Base-by-base conservation (phyloP, 2,113 vertebrate genomes). In the Marcusenius ussheri region DNA sequence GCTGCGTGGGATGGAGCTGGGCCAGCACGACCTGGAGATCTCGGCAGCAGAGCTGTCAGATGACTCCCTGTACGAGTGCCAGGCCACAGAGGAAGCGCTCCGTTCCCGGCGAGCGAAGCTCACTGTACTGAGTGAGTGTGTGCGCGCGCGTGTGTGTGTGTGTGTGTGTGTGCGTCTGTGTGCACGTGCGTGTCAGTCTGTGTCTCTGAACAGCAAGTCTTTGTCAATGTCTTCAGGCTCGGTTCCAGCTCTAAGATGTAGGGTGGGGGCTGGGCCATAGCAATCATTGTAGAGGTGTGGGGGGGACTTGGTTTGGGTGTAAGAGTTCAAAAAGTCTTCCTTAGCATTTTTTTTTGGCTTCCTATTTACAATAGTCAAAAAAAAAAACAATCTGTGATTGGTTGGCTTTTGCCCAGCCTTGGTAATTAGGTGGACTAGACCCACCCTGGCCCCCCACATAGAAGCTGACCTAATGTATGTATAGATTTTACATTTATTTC, bases 21-120 rank as follows among this genome's bases (percentile, higher is more conserved):
- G 98, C 0, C 97, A 98, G 92, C 97, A 98, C 95, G 98, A 99
- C 95, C 94, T 99, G 96, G 98, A 99, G 96, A 98, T 99, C 93
- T 94, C 94, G 0, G 95, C 95, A 0, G 98, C 98, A 0, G 97
- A 98, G 66, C 96, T 99, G 70, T 97, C 97, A 0, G 98, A 99
- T 17, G 98, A 98, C 66, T 97, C 98, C 45, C 93, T 96, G 0
- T 99, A 99, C 0, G 98, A 99, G 94, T 98, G 98, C 93, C 98
- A 99, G 94, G 98, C 98, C 90, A 98, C 98, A 0, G 98, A 99
- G 89, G 98, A 97, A 0, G 98, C 98, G 7, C 96, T 99, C 93
- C 96, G 98, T 31, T 99, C 98, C 7, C 96, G 97, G 77, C 94
- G 96, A 6, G 98, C 98, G 89, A 97, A 95, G 89, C 97, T 99